Evolutionary conservation across 1,140 invertebrate genomes (phyloP).

Genomic region (Drosophila malerkotliana): DNA sequence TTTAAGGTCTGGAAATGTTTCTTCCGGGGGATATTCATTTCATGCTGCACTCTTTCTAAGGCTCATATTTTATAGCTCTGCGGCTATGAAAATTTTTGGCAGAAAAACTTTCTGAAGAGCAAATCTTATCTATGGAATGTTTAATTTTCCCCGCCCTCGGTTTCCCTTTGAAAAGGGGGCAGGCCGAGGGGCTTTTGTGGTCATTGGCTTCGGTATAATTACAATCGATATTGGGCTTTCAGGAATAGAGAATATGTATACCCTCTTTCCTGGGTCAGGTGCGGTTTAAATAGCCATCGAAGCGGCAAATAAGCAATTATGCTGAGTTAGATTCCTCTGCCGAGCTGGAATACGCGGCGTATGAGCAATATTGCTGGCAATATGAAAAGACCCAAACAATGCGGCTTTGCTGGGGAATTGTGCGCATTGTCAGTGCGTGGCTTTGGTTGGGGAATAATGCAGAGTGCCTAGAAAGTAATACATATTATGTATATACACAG

Average conservation of each 20-base stretch:
- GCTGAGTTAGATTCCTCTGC: slow-evolving; percentile 31
- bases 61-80: slow-evolving; percentile 23
- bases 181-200: slow-evolving; percentile 25
- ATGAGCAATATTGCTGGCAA: slow-evolving; percentile 40
- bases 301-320: slow-evolving; percentile 76
- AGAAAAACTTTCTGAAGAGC: slow-evolving; percentile 20
- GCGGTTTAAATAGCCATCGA: slow-evolving; percentile 51
- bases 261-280: background rate
- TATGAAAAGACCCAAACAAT: slow-evolving; percentile 43
- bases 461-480: slow-evolving; percentile 8
- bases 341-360: slow-evolving; percentile 45
- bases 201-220: slow-evolving; percentile 50
- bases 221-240: slow-evolving; percentile 53
- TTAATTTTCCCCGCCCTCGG: slow-evolving; percentile 26
- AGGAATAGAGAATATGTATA: slow-evolving; percentile 26
- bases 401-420: slow-evolving; percentile 34
- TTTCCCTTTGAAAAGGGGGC: background rate
- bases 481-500: background rate
- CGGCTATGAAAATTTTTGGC: slow-evolving; percentile 12
- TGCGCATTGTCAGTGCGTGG: slow-evolving; percentile 57
- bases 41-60: background rate
- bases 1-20: background rate
- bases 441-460: slow-evolving; percentile 26
- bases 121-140: slow-evolving; percentile 34
- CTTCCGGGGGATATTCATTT: background rate